Base-by-base conservation (phyloP, 2,888 invertebrate genomes). In the Trachelus troglodyta region DNA sequence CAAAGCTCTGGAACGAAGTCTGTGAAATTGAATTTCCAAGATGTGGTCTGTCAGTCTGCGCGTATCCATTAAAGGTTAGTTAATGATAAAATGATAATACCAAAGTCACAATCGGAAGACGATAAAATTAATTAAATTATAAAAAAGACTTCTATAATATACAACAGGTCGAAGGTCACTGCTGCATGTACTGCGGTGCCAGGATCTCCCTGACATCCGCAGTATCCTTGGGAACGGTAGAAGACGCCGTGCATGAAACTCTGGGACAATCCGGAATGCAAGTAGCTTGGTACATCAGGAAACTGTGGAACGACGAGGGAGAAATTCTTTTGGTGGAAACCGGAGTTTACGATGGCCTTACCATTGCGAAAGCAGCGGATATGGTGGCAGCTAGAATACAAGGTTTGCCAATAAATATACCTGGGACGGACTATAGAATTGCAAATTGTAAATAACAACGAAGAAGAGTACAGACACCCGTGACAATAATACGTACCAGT, bases 111-210 rank as follows among this genome's bases (percentile, higher is more conserved):
- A 23, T 23, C 2, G 23, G 23, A 30, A 15, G 30, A 71, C 30
- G 30, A 33, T 33, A 71, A 71, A 71, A 31, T 31, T 31, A 15
- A 71, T 71, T 12, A 9, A 23, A 31, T 3, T 23, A 56, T 56
- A 2, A 56, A 9, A 9, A 2, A 56, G 56, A 56, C 23, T 9
- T 9, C 9, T 56, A 9, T 15, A 1, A 56, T 23, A 4, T 23
- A 9, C 56, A 56, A 56, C 74, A 91, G 91, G 86, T 91, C 12
- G 90, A 91, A 76, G 91, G 91, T 15, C 90, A 91, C 79, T 91
- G 91, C 75, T 91, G 91, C 75, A 83, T 81, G 73, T 91, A 89
- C 79, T 91, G 91, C 75, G 91, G 91, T 1, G 90, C 88, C 9
- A 84, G 88, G 75, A 76, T 91, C 11, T 79, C 76, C 4, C 79